These are phyloP conservation scores for Ormyrus thymus DNA, from an alignment of 2,888 invertebrate genomes.

Conservation along the genomic window DNA sequence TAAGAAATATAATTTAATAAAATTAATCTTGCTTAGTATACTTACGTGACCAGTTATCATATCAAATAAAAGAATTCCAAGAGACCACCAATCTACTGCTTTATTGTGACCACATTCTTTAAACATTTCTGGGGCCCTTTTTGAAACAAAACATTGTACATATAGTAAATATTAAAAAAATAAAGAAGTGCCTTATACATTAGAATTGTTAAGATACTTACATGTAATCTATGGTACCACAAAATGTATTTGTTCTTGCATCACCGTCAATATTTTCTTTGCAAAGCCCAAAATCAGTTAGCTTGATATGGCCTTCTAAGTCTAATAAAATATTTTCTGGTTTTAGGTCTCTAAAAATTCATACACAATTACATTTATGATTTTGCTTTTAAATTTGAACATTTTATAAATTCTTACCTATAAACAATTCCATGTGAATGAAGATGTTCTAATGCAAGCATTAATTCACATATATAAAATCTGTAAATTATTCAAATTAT, in stretches of 20 bases:
- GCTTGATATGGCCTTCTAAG: constrained; percentile 88
- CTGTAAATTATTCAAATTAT: constrained; percentile 55
- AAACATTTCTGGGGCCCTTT: constrained; percentile 98
- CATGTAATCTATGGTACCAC: constrained; percentile 99
- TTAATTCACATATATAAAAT: constrained; percentile 84
- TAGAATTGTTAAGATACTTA: constrained; percentile 76
- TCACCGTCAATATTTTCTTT: constrained; percentile 80
- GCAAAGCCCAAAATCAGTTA: constrained; percentile 72
- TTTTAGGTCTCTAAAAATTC: constrained; percentile 89
- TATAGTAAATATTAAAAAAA: neutral
- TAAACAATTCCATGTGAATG: constrained; percentile 82
- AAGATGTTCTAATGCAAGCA: constrained; percentile 83
- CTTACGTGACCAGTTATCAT: constrained; percentile 97
- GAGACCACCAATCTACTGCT: constrained; percentile 99
- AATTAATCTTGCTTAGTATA: constrained; percentile 56
- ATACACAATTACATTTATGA: constrained; percentile 7
- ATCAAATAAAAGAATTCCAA: constrained; percentile 98
- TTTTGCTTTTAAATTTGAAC: neutral
- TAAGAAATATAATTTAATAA: constrained; percentile 6
- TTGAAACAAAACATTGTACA: constrained; percentile 9
- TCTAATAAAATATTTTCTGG: constrained; percentile 98
- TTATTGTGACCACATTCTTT: constrained; percentile 97
- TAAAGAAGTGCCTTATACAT: neutral
- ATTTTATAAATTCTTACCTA: constrained; percentile 72
- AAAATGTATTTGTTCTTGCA: constrained; percentile 97